These are phyloP conservation scores for Melanotaenia boesemani DNA, from an alignment of 2,797 vertebrate species.

Conservation along the genomic window DNA sequence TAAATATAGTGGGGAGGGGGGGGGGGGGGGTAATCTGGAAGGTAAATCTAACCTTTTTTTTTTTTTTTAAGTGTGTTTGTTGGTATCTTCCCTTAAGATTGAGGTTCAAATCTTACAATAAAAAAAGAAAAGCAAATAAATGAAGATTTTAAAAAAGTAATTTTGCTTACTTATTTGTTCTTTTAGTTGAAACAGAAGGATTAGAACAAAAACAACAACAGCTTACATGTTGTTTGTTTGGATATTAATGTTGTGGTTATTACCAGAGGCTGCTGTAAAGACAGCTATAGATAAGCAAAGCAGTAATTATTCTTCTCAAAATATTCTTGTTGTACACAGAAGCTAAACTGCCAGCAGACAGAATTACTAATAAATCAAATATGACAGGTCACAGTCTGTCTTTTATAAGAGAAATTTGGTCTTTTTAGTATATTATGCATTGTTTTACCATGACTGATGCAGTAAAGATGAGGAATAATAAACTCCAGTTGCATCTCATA, in stretches of 20 bases:
- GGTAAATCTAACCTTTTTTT: background rate
- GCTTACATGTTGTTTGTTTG: constrained; percentile 43
- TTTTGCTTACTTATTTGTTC: constrained; percentile 3
- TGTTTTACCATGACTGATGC: constrained; percentile 18
- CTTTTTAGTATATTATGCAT: constrained; percentile 24
- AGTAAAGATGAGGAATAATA: constrained; percentile 16
- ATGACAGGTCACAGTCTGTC: constrained; percentile 51
- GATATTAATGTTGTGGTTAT: constrained; percentile 46
- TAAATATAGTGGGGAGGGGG: background rate
- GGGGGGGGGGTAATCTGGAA: background rate
- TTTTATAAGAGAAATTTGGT: constrained; percentile 40
- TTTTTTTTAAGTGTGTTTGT: background rate
- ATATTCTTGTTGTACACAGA: constrained; percentile 49
- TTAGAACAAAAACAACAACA: constrained; percentile 48
- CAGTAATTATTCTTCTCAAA: constrained; percentile 63
- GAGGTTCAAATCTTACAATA: background rate
- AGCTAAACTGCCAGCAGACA: constrained; percentile 57
- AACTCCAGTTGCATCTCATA: background rate
- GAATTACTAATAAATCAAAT: constrained; percentile 62
- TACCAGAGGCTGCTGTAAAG: constrained; percentile 57
- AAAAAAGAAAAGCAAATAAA: no score
- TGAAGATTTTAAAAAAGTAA: no score
- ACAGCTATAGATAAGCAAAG: constrained; percentile 60
- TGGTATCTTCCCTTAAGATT: background rate
- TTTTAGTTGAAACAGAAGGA: constrained; percentile 31